Conservation (phyloP, 2,113 vertebrate species). For the Nyctereutes procyonoides region DNA sequence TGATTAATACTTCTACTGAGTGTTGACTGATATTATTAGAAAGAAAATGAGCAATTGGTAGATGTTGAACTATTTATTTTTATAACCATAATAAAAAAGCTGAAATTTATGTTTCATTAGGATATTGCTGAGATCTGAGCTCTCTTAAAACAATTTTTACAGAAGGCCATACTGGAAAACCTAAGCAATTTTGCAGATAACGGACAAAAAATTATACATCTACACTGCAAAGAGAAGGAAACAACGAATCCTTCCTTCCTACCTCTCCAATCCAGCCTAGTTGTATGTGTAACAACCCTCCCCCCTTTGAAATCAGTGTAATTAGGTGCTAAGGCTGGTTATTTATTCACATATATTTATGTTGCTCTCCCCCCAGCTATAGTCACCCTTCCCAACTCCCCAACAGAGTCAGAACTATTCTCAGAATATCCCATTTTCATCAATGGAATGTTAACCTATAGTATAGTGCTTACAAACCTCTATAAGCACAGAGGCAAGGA, state of each 20-base stretch:
- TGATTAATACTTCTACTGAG: not conserved
- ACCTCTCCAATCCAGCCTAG: not conserved
- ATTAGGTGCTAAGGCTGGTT: conserved; percentile 50
- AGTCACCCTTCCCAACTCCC: conserved; percentile 16
- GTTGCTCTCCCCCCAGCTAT: conserved; percentile 16
- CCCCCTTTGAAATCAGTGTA: conserved; percentile 51
- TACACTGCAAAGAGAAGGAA: not conserved
- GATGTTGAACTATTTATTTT: conserved; percentile 14
- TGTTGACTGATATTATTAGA: not conserved
- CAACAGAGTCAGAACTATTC: not conserved
- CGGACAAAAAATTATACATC: not conserved
- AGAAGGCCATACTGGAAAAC: not conserved
- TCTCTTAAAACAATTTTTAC: not conserved
- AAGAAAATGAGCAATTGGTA: conserved; percentile 9
- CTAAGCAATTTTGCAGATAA: not conserved
- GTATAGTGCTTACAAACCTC: conserved; percentile 10
- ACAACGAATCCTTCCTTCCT: not conserved
- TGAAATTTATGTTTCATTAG: conserved; percentile 18
- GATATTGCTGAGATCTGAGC: not conserved
- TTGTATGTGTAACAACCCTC: not conserved
- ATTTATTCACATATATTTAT: conserved; percentile 43
- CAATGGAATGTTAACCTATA: conserved; percentile 47
- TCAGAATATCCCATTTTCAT: conserved; percentile 63
- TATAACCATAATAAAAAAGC: not conserved
- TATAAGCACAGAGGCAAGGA: not conserved